These are phyloP conservation scores for Mythimna ferrago DNA, from an alignment of 2,888 invertebrate species.

Conservation along the genomic window DNA sequence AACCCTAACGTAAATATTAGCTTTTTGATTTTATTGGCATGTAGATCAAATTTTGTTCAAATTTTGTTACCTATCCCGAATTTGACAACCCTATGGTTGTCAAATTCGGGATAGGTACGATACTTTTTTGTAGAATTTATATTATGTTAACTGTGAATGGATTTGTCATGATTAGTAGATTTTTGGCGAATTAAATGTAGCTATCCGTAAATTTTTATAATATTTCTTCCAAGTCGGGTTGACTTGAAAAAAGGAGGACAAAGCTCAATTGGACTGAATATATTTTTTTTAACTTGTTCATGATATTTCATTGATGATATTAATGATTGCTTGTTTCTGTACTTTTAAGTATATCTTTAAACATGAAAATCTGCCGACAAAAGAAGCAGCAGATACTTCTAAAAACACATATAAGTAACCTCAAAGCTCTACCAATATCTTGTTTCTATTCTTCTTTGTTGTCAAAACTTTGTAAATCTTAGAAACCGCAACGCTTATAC, in stretches of 20 bases:
- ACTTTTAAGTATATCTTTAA: background rate
- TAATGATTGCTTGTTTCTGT: too few species aligned
- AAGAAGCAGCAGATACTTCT: background rate
- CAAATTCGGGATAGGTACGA: background rate
- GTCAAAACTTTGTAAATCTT: slow-evolving; percentile 4
- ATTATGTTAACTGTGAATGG: too few species aligned
- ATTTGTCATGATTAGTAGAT: too few species aligned
- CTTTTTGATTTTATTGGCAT: slow-evolving; percentile 25
- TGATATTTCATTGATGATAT: too few species aligned
- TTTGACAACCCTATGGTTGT: slow-evolving; percentile 20
- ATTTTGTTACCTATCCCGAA: too few species aligned
- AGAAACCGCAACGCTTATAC: slow-evolving; percentile 6
- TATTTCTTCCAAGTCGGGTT: too few species aligned
- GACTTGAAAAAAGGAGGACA: too few species aligned
- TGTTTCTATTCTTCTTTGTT: background rate
- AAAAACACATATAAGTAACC: background rate
- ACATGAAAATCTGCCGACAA: background rate
- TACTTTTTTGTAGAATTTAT: background rate
- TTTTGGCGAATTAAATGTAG: too few species aligned
- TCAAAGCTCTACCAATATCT: background rate
- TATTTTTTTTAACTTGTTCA: too few species aligned
- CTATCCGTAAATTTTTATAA: too few species aligned
- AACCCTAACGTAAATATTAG: slow-evolving; percentile 27
- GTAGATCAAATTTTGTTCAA: slow-evolving; percentile 15
- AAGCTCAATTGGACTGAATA: too few species aligned